Base-by-base conservation (phyloP, 2,888 invertebrate genomes). In the Drepana falcataria region DNA sequence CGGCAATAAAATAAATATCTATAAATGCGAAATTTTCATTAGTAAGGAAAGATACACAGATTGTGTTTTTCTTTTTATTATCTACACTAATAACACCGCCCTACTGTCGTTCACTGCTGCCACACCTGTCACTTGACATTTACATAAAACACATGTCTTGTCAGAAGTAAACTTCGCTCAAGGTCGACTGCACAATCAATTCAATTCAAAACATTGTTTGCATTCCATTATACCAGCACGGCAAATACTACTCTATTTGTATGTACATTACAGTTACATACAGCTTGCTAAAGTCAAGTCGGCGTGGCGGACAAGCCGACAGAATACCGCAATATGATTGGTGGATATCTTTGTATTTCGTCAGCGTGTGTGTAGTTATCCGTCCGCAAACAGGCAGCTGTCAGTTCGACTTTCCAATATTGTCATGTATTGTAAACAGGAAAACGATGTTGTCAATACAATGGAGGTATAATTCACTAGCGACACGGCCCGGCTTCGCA, bases 231-330 rank as follows among this genome's bases (percentile, higher is more conserved):
- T 33, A 44, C 2, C 2, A n/a, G 44, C 35, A 49, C 4, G 52
- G 48, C 5, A 53, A 53, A 52, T 35, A 47, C 7, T 4, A 34
- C 9, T 2, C 21, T 52, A 52, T n/a, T 48, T 5, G 6, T 2
- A 9, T 0, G 3, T 0, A 0, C 6, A 0, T 48, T 66, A 69
- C 53, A 59, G 70, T 58, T 55, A 37, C 56, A 57, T 59, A 59
- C 61, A 51, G 54, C 37, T 4, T 59, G 54, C 37, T 40, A 3
- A 2, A 7, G 37, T 56, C 61, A 59, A 58, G 69, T 58, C 60
- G 74, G 73, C 70, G 75, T 75, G 74, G 73, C 69, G 54, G 76
- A 64, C 75, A 65, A 68, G 76, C 75, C 75, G 71, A 67, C 73
- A 58, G 53, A 69, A 74, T 70, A 51, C 59, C 35, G 61, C 47